Conservation (phyloP, 2,888 invertebrate species). For the Cancer borealis region DNA sequence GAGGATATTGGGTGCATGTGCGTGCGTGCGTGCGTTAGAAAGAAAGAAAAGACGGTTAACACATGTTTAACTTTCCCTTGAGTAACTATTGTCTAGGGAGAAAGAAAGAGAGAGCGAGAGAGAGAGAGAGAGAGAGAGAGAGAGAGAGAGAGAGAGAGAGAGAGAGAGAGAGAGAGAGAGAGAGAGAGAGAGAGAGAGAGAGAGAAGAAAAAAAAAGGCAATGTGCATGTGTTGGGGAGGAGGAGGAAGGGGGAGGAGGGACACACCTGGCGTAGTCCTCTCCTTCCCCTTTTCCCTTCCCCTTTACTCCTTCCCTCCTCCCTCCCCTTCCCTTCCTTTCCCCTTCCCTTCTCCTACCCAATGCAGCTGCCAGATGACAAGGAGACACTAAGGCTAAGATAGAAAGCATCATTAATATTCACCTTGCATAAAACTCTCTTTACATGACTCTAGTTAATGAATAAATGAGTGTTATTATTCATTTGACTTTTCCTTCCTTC, state of each 20-base stretch:
- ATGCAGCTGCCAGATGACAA: neutral
- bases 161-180: slow-evolving; percentile 25
- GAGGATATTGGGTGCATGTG: neutral
- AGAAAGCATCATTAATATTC: slow-evolving; percentile 5
- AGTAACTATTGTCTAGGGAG: neutral
- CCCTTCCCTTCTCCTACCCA: neutral
- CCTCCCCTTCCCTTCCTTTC: no score
- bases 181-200: slow-evolving; percentile 34
- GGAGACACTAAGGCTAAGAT: neutral
- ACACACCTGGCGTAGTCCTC: neutral
- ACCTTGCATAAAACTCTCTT: neutral
- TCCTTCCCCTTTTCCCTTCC: no score
- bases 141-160: slow-evolving; percentile 15
- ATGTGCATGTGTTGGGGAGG: neutral
- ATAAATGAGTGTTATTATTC: neutral
- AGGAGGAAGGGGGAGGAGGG: neutral
- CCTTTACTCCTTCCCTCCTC: no score
- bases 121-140: neutral
- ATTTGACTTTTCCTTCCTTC: neutral
- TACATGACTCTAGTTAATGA: neutral
- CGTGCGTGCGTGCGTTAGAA: neutral
- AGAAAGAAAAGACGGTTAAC: neutral
- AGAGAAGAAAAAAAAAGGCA: neutral
- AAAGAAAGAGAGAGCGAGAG: neutral
- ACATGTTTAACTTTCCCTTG: neutral